phyloP scores from a whole-genome alignment of 1,140 invertebrate species.

The Vanessa tameamea region DNA sequence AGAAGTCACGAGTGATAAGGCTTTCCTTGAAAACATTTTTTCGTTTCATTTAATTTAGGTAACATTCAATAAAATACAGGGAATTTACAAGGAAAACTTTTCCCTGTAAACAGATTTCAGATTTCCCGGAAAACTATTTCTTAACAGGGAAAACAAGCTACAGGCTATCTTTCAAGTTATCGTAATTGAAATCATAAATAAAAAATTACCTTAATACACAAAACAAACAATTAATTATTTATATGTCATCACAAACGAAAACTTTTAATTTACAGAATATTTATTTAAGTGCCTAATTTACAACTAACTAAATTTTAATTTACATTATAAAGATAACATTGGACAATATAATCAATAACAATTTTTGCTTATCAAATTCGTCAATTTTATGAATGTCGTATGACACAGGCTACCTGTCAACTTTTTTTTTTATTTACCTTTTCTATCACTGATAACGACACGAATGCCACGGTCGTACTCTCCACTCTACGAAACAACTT shows the following conservation, averaged over 20 bases:
- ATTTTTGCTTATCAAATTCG: conserved; percentile 25
- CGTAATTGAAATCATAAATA: background rate
- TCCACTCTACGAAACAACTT: conserved; percentile 27
- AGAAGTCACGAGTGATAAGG: conserved; percentile 10
- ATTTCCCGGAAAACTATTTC: background rate
- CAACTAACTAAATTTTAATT: background rate
- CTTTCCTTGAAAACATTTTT: conserved; percentile 10
- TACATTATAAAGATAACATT: background rate
- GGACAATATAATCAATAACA: conserved; percentile 35
- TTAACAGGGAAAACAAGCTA: background rate
- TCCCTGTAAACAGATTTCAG: too few relatives aligned
- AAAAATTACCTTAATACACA: background rate
- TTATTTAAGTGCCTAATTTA: background rate
- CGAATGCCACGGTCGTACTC: conserved; percentile 15
- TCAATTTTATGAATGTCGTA: conserved; percentile 15
- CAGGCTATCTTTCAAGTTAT: background rate
- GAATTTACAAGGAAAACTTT: background rate
- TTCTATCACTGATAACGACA: conserved; percentile 40
- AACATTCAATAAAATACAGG: background rate
- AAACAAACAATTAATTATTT: background rate
- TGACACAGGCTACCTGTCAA: conserved; percentile 61
- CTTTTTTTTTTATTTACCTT: conserved; percentile 49
- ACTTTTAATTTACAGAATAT: background rate
- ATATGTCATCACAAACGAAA: background rate
- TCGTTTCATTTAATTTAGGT: too few relatives aligned